Evolutionary conservation across 2,888 invertebrate genomes (phyloP).

Genomic region (Cordilura impudica): DNA sequence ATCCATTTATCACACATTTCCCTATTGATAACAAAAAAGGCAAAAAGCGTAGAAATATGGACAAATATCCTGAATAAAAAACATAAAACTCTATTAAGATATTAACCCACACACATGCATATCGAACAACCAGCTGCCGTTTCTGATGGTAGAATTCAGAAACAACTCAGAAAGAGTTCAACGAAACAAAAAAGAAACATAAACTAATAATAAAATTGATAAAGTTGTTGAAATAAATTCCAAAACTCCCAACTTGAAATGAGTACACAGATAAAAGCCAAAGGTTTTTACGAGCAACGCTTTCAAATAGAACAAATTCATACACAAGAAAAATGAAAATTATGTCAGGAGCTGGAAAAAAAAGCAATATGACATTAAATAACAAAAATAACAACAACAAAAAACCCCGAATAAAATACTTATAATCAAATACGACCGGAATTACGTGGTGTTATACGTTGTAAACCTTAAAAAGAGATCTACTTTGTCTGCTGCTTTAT

Average conservation of each 20-base stretch:
- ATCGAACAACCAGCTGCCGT: constrained; percentile 30
- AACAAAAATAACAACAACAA: constrained; percentile 12
- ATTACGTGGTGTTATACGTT: constrained; percentile 58
- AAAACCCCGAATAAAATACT: constrained; percentile 13
- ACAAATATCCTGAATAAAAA: constrained; percentile 25
- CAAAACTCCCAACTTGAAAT: constrained; percentile 52
- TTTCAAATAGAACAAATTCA: constrained; percentile 19
- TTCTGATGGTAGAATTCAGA: constrained; percentile 16
- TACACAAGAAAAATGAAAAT: constrained; percentile 25
- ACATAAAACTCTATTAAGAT: constrained; percentile 44
- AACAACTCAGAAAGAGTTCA: constrained; percentile 37
- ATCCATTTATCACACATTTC: constrained; percentile 29
- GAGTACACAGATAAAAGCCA: constrained; percentile 51
- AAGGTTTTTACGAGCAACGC: constrained; percentile 50
- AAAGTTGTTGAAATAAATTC: constrained; percentile 60
- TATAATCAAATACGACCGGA: constrained; percentile 57
- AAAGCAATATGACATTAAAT: constrained; percentile 54
- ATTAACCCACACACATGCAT: constrained; percentile 29
- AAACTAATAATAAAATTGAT: constrained; percentile 52
- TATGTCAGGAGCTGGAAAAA: constrained; percentile 43
- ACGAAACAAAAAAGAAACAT: constrained; percentile 2
- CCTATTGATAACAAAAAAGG: constrained; percentile 2
- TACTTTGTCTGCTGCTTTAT: not conserved
- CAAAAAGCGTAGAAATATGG: not conserved
- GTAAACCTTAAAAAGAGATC: constrained; percentile 41